Conservation (phyloP, 2,797 vertebrate species). For the Lacerta agilis region DNA sequence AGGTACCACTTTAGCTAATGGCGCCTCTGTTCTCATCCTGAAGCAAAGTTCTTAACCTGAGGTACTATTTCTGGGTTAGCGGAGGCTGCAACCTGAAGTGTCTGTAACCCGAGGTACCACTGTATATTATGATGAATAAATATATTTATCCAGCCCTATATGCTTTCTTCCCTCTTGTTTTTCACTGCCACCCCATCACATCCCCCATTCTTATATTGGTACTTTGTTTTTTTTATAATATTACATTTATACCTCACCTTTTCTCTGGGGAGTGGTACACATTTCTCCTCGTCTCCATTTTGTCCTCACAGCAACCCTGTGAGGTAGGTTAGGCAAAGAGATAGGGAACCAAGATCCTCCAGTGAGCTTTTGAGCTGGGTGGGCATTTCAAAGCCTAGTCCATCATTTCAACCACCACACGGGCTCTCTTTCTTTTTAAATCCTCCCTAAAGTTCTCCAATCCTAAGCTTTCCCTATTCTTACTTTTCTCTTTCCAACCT, state of each 20-base stretch:
- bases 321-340: not conserved
- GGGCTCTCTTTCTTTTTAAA: not conserved
- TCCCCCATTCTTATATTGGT: no score
- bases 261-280: no score
- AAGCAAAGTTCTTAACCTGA: no score
- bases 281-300: not conserved
- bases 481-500: not conserved
- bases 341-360: not conserved
- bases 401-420: not conserved
- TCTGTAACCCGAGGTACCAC: no score
- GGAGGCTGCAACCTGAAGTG: no score
- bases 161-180: not conserved
- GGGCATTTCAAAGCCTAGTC: not conserved
- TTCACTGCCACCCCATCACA: not conserved
- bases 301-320: not conserved
- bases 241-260: no score
- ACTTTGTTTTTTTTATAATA: no score
- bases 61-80: no score
- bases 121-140: no score
- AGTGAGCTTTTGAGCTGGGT: not conserved
- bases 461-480: not conserved
- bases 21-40: no score
- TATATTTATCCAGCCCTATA: not conserved
- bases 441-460: no score
- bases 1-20: no score